These are phyloP conservation scores for Falco rusticolus DNA, from an alignment of 2,797 vertebrate species.

Conservation along the genomic window DNA sequence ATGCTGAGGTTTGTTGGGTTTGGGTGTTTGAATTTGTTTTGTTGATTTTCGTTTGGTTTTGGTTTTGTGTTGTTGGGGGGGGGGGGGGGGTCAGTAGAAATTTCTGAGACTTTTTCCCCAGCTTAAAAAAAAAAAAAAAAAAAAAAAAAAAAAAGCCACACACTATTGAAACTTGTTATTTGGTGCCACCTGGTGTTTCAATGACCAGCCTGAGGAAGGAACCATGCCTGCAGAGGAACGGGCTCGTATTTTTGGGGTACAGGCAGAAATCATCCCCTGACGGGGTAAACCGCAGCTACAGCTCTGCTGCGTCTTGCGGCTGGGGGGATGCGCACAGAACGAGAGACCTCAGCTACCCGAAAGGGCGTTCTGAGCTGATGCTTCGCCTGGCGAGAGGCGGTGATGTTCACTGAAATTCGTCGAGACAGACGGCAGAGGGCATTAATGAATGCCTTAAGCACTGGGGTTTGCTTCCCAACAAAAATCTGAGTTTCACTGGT, in stretches of 20 bases:
- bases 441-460: conserved; percentile 16
- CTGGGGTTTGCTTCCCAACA: background rate
- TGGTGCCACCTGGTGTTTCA: conserved; percentile 73
- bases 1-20: background rate
- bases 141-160: rapidly evolving
- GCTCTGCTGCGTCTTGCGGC: background rate
- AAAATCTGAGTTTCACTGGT: background rate
- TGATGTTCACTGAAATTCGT: background rate
- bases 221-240: rapidly evolving
- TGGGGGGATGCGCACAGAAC: rapidly evolving
- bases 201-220: background rate
- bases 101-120: background rate
- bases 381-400: too few relatives aligned
- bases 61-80: background rate
- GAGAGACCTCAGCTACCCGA: rapidly evolving
- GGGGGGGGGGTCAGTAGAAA: too few relatives aligned
- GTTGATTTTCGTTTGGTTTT: background rate
- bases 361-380: rapidly evolving
- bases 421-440: conserved; percentile 72
- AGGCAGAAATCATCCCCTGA: rapidly evolving
- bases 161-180: conserved; percentile 39
- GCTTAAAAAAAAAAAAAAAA: too few relatives aligned
- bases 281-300: background rate
- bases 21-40: background rate
- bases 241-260: rapidly evolving